Evolutionary conservation across 64 coral and sea anemone species (phyloP).

Genomic region (Platygyra sinensis): DNA sequence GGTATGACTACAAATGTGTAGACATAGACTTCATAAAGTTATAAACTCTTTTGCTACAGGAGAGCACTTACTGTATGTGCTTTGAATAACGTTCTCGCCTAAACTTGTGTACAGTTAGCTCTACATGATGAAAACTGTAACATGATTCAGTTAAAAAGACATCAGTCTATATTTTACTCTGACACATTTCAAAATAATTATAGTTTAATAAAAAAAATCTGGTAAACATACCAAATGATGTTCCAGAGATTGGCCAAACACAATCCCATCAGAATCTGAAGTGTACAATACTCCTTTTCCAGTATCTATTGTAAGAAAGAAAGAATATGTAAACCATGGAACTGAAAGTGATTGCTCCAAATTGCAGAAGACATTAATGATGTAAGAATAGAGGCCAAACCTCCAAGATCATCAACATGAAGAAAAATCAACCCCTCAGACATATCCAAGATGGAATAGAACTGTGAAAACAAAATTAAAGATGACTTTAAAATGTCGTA

Average conservation of each 20-base stretch:
- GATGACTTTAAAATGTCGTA: no score
- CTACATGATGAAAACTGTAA: no score
- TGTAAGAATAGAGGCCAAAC: conserved; percentile 9
- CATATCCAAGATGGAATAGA: conserved; percentile 95
- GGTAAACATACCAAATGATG: conserved; percentile 64
- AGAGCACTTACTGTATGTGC: no score
- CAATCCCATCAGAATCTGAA: conserved; percentile 89
- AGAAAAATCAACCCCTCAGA: conserved; percentile 93
- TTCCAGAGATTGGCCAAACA: conserved; percentile 71
- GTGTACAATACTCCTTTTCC: conserved; percentile 84
- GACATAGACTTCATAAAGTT: no score
- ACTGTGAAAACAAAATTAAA: conserved; percentile 37
- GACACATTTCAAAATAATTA: no score
- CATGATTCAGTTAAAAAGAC: no score
- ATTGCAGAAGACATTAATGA: neutral
- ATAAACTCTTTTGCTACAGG: no score
- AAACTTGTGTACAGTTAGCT: no score
- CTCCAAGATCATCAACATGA: conserved; percentile 82
- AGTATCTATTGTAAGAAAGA: conserved; percentile 59
- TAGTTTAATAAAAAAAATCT: no score
- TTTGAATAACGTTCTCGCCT: no score
- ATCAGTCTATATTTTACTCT: no score
- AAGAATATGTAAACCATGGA: neutral
- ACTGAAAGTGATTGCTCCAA: neutral
- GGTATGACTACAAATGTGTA: neutral